Evolutionary conservation across 2,113 vertebrate species (phyloP), one percentile per base, ranked within the genome.

Genomic region (Progne subis): DNA sequence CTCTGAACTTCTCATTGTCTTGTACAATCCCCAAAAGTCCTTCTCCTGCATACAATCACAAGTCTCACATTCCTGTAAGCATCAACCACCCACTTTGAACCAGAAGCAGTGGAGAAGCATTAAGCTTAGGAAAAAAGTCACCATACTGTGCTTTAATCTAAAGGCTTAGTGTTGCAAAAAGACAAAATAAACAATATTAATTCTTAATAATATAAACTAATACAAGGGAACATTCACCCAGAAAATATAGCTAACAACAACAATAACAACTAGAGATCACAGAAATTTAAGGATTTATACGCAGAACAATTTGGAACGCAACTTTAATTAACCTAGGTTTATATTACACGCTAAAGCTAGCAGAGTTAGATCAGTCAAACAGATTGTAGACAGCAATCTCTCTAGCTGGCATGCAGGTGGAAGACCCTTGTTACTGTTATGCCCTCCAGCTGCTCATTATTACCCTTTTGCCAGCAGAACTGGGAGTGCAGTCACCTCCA

Each of bases 361-460:
- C 23, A 39, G 14, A 43, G 24, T 47, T 78, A 77, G 24, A 43
- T 92, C 75, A 71, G 53, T 90, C 61, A 83, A 52, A 71, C 9
- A 76, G 74, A 64, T n/a, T 85, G 49, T 16, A 72, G 67, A 41
- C 37, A 49, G 57, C n/a, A 28, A 64, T 50, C 50, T 46, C 0
- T 0, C 19, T 72, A 59, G 46, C 1, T 80, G 68, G 21, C 68
- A 34, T 76, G 70, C 37, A 88, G 79, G 49, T 88, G 82, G 50
- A 86, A 92, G 55, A 69, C 50, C 46, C 9, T 28, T 86, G 67
- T 77, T 83, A 34, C 3, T 31, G 28, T 39, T 85, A 61, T 74
- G 34, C 57, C 75, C 59, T 95, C 55, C 90, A 93, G 82, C 82
- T 96, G 59, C 80, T 90, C 59, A 19, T 86, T 85, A 80, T 85